Percentiles rank a stretch among this genome's conserved stretches.
These are phyloP conservation scores for Tragelaphus strepsiceros DNA, from an alignment of 2,113 vertebrate species.

Conservation along the genomic window DNA sequence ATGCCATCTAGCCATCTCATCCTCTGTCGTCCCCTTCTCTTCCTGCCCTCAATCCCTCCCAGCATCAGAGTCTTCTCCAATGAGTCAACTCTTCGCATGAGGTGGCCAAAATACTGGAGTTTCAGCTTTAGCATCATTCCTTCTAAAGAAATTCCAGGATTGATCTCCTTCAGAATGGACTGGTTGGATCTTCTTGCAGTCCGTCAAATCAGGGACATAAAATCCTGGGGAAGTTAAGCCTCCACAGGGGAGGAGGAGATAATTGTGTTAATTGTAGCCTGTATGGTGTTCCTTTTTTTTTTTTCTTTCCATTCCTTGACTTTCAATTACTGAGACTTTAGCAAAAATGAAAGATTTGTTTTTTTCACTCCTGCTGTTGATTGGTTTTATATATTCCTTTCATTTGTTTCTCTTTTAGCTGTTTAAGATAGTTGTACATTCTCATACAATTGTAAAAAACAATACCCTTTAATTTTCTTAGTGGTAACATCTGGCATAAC, in stretches of 20 bases:
- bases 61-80: too few species aligned
- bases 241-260: background rate
- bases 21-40: too few species aligned
- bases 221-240: background rate
- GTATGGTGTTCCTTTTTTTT: background rate
- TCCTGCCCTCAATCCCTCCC: too few species aligned
- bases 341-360: conserved; percentile 15
- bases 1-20: too few species aligned
- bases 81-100: too few species aligned
- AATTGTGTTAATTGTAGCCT: background rate
- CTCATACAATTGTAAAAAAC: background rate
- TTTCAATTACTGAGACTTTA: background rate
- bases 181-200: too few species aligned
- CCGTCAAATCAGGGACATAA: background rate
- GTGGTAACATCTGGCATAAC: background rate
- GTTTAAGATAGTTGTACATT: conserved; percentile 21
- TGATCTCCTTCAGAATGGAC: too few species aligned
- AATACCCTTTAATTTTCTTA: background rate
- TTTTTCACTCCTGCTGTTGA: background rate
- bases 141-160: too few species aligned
- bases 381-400: background rate
- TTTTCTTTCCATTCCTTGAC: background rate
- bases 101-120: too few species aligned
- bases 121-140: too few species aligned
- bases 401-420: background rate